Conservation (phyloP, 2,113 vertebrate species). For the Trochalopteron elliotii region DNA sequence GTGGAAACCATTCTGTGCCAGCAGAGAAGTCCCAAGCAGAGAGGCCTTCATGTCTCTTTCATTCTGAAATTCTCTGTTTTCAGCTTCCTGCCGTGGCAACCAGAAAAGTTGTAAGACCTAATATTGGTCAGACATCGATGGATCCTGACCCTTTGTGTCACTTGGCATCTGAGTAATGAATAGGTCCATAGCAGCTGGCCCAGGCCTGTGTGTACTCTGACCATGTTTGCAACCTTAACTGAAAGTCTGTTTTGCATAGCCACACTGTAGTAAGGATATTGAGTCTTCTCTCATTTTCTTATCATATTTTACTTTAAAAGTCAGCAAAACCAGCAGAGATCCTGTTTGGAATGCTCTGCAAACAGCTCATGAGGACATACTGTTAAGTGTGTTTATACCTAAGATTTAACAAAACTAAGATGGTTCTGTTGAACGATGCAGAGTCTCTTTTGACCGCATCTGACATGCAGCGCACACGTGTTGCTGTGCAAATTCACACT, state of each 20-base stretch:
- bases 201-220: not conserved
- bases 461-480: no score
- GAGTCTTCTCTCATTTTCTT: not conserved
- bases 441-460: not conserved
- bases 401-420: not conserved
- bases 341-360: not conserved
- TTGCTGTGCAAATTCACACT: not conserved
- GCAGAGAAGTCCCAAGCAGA: not conserved
- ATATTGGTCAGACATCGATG: not conserved
- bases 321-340: not conserved
- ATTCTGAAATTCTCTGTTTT: not conserved
- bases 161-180: not conserved
- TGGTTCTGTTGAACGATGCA: not conserved
- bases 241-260: not conserved
- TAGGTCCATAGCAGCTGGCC: not conserved
- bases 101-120: not conserved
- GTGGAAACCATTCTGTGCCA: not conserved
- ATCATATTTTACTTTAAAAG: not conserved
- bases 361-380: not conserved
- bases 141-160: not conserved
- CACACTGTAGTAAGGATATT: accelerated
- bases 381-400: not conserved
- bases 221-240: not conserved
- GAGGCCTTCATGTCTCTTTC: not conserved
- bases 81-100: not conserved